Conservation (phyloP, 2,797 vertebrate genomes). For the Dromococcyx pavoninus region DNA sequence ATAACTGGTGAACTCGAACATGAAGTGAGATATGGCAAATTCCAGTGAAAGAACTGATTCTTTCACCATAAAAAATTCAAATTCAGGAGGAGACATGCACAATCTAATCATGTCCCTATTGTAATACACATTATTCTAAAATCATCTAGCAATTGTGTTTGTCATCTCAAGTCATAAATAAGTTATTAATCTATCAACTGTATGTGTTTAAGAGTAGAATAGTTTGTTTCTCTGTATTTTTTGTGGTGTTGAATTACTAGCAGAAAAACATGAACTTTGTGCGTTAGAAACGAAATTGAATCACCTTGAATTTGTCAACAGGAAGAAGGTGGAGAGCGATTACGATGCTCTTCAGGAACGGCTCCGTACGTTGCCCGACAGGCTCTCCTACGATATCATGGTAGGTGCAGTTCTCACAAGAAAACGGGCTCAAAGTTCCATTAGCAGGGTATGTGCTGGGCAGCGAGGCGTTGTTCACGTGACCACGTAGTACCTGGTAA, state of each 20-base stretch:
- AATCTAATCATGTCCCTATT: background rate
- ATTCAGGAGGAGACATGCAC: background rate
- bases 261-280: background rate
- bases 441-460: background rate
- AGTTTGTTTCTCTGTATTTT: background rate
- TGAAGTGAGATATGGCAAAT: background rate
- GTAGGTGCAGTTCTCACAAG: constrained; percentile 74
- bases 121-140: background rate
- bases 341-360: constrained; percentile 89
- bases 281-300: background rate
- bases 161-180: background rate
- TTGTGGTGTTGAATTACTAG: background rate
- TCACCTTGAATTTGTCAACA: constrained; percentile 66
- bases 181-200: background rate
- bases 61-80: background rate
- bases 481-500: background rate
- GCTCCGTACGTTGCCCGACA: constrained; percentile 88
- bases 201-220: background rate
- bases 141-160: background rate
- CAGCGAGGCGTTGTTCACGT: background rate
- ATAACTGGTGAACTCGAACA: background rate
- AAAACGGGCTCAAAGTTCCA: background rate
- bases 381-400: constrained; percentile 92
- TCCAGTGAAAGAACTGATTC: background rate
- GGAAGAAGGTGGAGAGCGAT: constrained; percentile 90